Conservation (phyloP, 92 coral and sea anemone genomes). For the Micromussa lordhowensis region DNA sequence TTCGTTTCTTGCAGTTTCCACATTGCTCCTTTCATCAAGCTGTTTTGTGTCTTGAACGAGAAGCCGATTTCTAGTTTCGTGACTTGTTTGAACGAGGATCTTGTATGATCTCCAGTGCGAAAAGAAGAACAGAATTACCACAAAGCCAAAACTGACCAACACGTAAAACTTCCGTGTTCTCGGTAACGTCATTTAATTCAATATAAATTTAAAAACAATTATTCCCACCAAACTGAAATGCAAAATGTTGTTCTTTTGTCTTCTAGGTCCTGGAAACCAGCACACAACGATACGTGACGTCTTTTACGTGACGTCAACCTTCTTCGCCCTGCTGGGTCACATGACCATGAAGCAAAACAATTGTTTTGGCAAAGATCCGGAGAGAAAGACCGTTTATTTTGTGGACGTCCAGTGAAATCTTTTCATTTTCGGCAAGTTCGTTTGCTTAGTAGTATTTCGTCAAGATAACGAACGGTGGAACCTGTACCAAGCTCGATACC, state of each 20-base stretch:
- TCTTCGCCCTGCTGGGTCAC: constrained; percentile 11
- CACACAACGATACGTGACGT: background rate
- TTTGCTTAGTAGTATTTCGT: background rate
- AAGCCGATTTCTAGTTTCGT: background rate
- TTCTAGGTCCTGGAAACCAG: background rate
- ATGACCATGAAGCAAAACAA: constrained; percentile 32
- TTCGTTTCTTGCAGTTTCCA: background rate
- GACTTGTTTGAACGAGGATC: constrained; percentile 13
- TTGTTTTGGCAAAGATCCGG: background rate
- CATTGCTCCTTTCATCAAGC: background rate
- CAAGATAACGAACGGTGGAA: background rate
- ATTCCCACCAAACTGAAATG: background rate
- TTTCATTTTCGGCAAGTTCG: background rate
- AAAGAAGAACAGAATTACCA: constrained; percentile 13
- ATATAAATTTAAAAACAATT: background rate
- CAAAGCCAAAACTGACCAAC: constrained; percentile 30
- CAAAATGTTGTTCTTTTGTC: background rate
- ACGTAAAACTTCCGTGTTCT: constrained; percentile 20
- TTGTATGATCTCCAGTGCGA: constrained; percentile 50
- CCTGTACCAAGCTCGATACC: background rate
- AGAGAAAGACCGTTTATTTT: constrained; percentile 19
- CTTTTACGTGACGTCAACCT: constrained; percentile 28
- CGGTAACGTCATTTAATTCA: constrained; percentile 28
- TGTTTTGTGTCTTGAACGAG: background rate
- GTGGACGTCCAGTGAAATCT: background rate